A percentile compares a stretch with the other conserved stretches of the same genome.
These are phyloP conservation scores for Steatornis caripensis DNA, from an alignment of 2,113 vertebrate species.

Conservation along the genomic window DNA sequence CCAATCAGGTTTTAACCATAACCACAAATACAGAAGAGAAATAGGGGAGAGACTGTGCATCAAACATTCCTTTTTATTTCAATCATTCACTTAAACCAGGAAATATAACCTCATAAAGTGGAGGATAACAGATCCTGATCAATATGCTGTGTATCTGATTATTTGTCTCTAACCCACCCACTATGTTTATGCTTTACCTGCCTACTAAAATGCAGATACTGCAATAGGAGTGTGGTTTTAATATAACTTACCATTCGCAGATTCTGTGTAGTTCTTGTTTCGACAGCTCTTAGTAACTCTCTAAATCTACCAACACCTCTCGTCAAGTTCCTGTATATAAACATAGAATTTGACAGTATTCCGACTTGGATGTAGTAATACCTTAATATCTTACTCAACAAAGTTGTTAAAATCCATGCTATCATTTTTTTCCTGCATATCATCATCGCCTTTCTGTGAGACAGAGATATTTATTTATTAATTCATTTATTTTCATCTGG, in stretches of 20 bases:
- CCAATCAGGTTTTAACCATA: background rate
- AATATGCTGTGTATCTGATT: background rate
- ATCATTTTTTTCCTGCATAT: background rate
- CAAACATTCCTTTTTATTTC: background rate
- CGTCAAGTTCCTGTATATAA: constrained; percentile 88
- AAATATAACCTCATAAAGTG: background rate
- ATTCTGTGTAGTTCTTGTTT: constrained; percentile 97
- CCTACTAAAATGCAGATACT: background rate
- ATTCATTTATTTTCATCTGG: background rate
- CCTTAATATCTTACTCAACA: background rate
- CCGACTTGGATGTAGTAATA: constrained; percentile 13
- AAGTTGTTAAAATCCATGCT: background rate
- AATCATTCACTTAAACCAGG: background rate
- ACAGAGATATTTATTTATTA: fast-evolving
- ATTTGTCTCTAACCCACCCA: background rate
- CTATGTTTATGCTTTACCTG: background rate
- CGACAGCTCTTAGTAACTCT: constrained; percentile 93
- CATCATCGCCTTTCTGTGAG: background rate
- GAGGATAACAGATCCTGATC: background rate
- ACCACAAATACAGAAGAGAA: background rate
- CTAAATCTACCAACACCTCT: constrained; percentile 93
- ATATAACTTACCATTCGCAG: constrained; percentile 89
- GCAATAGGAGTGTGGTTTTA: background rate
- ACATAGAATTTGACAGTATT: constrained; percentile 67
- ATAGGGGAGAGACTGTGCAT: background rate